phyloP scores from a whole-genome alignment of 2,113 vertebrate species.

The Callipepla squamata region DNA sequence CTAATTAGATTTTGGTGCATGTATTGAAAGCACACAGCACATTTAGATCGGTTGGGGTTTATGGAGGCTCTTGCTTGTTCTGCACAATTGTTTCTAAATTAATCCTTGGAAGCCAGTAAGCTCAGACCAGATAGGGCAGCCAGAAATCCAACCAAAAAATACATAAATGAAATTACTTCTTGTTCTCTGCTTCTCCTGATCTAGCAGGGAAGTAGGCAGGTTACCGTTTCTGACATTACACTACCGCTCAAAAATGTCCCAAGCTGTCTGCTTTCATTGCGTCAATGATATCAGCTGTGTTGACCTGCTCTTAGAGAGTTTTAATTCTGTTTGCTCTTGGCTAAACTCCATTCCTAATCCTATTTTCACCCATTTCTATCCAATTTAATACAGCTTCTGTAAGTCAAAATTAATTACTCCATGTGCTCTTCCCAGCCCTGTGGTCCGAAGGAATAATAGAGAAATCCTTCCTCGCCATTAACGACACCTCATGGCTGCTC shows the following conservation, averaged over 20 bases:
- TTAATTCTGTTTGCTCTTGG: constrained; percentile 73
- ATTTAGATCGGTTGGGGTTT: not conserved
- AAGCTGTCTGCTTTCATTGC: constrained; percentile 26
- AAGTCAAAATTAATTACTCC: constrained; percentile 78
- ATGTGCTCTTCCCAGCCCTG: not conserved
- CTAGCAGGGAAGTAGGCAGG: not conserved
- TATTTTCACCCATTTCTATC: constrained; percentile 76
- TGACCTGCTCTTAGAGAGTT: constrained; percentile 37
- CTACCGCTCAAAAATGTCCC: constrained; percentile 24
- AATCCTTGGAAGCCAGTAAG: constrained; percentile 42
- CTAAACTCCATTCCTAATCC: constrained; percentile 77
- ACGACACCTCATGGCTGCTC: not conserved
- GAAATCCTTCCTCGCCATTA: not conserved
- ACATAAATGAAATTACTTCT: not conserved
- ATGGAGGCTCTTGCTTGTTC: constrained; percentile 15
- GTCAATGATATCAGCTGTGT: constrained; percentile 12
- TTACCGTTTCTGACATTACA: not conserved
- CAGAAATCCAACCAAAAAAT: not conserved
- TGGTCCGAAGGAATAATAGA: not conserved
- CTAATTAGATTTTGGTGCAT: constrained; percentile 63
- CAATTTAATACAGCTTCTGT: constrained; percentile 78
- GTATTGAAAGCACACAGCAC: constrained; percentile 40
- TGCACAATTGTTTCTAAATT: constrained; percentile 58
- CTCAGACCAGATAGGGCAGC: constrained; percentile 23
- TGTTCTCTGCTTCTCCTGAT: not conserved